phyloP scores from a whole-genome alignment of 1,140 invertebrate genomes.

The Kradibia gibbosae region DNA sequence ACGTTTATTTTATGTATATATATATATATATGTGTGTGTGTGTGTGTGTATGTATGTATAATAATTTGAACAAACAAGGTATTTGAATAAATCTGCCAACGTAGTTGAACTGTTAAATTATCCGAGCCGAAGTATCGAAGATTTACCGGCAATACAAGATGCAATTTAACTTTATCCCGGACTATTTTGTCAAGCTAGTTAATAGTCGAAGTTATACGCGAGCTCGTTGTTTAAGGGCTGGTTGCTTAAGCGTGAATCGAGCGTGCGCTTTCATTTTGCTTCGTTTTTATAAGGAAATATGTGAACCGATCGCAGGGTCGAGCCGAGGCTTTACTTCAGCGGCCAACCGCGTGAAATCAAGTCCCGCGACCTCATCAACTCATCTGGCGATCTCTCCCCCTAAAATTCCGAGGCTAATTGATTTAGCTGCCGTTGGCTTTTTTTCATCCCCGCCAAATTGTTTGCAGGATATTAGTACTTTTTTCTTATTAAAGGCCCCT shows the following conservation, averaged over 20 bases:
- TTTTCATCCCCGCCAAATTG: not conserved
- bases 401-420: slow-evolving; percentile 1
- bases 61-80: too few relatives aligned
- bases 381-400: not conserved
- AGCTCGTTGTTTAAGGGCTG: slow-evolving; percentile 37
- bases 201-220: slow-evolving; percentile 57
- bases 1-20: too few relatives aligned
- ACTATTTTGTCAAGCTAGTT: slow-evolving; percentile 12
- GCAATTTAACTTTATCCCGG: too few relatives aligned
- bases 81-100: too few relatives aligned
- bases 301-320: slow-evolving; percentile 50
- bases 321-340: slow-evolving; percentile 44
- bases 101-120: too few relatives aligned
- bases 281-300: slow-evolving; percentile 59
- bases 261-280: slow-evolving; percentile 23
- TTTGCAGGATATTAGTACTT: not conserved
- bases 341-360: slow-evolving; percentile 30
- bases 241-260: slow-evolving; percentile 55
- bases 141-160: not conserved
- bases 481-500: not conserved
- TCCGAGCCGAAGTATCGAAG: too few relatives aligned
- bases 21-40: too few relatives aligned
- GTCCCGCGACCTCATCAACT: not conserved
- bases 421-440: slow-evolving; percentile 13
- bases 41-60: too few relatives aligned